Evolutionary conservation across 2,113 vertebrate genomes (phyloP).

Genomic region (Butorides virescens): DNA sequence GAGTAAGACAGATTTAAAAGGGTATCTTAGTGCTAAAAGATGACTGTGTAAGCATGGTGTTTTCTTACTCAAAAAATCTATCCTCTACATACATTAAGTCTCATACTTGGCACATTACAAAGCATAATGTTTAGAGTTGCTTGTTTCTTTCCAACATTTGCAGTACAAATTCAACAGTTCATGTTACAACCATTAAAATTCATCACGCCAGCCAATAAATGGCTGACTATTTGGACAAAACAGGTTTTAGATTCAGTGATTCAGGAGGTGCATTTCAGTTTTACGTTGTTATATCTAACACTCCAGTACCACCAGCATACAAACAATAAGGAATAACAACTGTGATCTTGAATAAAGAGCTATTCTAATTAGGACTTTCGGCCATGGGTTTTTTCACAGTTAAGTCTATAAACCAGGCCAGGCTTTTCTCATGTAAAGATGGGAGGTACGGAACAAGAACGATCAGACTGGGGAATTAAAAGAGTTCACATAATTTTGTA

Average conservation of each 20-base stretch:
- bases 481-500: neutral
- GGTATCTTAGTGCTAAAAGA: neutral
- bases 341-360: neutral
- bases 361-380: neutral
- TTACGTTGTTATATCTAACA: neutral
- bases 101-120: neutral
- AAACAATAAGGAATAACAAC: neutral
- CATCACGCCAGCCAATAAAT: neutral
- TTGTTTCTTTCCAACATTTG: neutral
- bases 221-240: neutral
- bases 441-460: neutral
- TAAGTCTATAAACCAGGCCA: neutral
- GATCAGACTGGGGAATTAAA: neutral
- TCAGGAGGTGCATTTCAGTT: neutral
- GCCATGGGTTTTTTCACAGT: neutral
- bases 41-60: neutral
- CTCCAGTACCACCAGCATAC: accelerated
- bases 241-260: neutral
- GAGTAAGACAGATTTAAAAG: neutral
- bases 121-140: neutral
- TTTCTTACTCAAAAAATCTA: neutral
- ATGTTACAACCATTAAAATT: neutral
- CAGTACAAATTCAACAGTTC: neutral
- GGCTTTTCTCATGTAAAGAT: neutral
- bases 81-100: neutral